These are phyloP conservation scores for Alosa sapidissima DNA, from an alignment of 2,797 vertebrate genomes.

Conservation along the genomic window DNA sequence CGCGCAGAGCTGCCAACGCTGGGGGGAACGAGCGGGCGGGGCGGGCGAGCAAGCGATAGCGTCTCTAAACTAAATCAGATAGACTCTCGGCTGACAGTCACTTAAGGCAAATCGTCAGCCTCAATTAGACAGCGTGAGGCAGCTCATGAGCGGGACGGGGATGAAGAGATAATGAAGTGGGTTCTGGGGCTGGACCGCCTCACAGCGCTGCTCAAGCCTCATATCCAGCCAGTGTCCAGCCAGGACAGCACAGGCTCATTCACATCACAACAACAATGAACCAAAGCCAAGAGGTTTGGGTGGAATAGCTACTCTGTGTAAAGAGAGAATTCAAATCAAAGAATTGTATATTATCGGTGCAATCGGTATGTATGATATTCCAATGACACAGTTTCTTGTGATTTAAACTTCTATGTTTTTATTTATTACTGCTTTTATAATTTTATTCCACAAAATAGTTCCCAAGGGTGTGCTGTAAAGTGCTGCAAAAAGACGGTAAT, in stretches of 20 bases:
- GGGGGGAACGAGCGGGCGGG: slow-evolving; percentile 45
- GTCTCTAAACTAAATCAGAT: slow-evolving; percentile 47
- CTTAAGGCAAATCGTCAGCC: slow-evolving; percentile 45
- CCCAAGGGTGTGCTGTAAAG: neutral
- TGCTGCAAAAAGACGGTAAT: neutral
- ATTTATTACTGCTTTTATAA: too few species aligned
- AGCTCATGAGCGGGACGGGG: slow-evolving; percentile 49
- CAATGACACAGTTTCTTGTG: neutral
- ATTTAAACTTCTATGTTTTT: too few species aligned
- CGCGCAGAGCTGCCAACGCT: slow-evolving; percentile 41
- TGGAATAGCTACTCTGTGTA: too few species aligned
- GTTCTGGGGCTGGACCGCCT: neutral
- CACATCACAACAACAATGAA: neutral
- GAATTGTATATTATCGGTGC: neutral
- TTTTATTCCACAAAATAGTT: neutral
- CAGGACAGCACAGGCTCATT: neutral
- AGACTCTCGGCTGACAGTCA: slow-evolving; percentile 52
- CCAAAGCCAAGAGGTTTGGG: too few species aligned
- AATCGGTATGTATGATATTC: neutral
- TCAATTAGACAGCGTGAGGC: slow-evolving; percentile 56
- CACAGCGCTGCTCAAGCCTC: neutral
- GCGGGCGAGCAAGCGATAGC: neutral
- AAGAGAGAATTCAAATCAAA: neutral
- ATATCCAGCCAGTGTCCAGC: neutral
- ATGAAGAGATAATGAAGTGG: slow-evolving; percentile 19